Evolutionary conservation across 2,797 vertebrate genomes (phyloP).

Genomic region (Falco peregrinus): DNA sequence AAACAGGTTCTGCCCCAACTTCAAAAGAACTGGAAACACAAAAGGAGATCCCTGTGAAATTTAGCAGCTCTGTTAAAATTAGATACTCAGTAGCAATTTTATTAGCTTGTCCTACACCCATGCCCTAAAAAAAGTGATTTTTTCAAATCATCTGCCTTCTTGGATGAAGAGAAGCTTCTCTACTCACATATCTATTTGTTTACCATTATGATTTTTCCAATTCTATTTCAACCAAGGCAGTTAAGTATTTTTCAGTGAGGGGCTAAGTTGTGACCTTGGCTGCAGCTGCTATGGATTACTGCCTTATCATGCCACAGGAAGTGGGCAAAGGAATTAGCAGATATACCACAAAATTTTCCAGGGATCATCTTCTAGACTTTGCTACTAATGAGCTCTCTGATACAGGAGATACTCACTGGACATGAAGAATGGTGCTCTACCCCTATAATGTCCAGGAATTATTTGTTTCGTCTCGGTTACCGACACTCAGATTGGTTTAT

Average conservation of each 20-base stretch:
- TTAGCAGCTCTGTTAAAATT: not conserved
- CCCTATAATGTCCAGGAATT: not conserved
- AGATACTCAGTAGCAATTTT: not conserved
- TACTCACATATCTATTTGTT: accelerated
- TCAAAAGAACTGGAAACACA: not conserved
- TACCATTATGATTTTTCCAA: not conserved
- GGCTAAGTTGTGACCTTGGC: not conserved
- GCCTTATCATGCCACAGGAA: accelerated
- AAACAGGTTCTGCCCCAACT: not conserved
- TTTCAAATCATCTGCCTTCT: not conserved
- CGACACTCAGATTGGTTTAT: not conserved
- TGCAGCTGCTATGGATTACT: not conserved
- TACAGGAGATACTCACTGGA: not conserved
- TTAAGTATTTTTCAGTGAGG: not conserved
- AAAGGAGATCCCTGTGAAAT: not conserved
- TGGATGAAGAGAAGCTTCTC: not conserved
- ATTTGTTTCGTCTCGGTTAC: not conserved
- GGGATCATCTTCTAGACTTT: not conserved
- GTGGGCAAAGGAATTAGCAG: not conserved
- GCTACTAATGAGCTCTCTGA: not conserved
- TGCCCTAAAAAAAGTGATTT: not conserved
- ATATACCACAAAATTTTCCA: not conserved
- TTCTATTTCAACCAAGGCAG: not conserved
- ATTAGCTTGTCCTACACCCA: not conserved
- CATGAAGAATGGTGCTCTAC: not conserved